phyloP scores from a whole-genome alignment of 2,113 vertebrate species.

The Felis chaus region DNA sequence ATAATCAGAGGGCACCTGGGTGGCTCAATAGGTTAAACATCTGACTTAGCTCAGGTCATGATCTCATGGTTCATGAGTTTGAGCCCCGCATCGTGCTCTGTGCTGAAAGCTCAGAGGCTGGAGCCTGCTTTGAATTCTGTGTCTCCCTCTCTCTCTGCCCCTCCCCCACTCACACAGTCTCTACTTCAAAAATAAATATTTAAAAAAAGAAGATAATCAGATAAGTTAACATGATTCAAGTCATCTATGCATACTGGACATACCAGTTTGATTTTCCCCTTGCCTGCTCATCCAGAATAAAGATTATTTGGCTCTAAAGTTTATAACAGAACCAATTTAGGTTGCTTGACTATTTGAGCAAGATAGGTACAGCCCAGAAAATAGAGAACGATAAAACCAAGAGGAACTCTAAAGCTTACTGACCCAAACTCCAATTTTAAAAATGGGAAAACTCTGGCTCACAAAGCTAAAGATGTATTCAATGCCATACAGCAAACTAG shows the following conservation, averaged over 20 bases:
- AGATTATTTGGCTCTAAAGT: slow-evolving; percentile 27
- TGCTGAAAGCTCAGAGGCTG: too few species aligned
- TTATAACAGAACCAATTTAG: slow-evolving; percentile 16
- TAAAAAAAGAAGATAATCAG: neutral
- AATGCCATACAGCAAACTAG: neutral
- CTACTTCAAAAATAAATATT: too few species aligned
- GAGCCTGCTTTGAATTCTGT: too few species aligned
- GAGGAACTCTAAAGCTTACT: neutral
- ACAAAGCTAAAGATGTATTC: neutral
- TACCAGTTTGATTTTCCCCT: neutral
- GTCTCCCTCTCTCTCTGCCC: too few species aligned
- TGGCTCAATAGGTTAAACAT: too few species aligned
- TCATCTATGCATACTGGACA: neutral
- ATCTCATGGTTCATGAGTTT: too few species aligned
- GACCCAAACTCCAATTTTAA: slow-evolving; percentile 15
- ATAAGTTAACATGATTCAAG: neutral
- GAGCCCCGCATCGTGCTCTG: too few species aligned
- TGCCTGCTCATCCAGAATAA: neutral
- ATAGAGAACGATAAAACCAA: neutral
- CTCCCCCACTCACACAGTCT: too few species aligned
- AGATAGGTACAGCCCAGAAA: slow-evolving; percentile 17
- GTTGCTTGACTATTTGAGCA: neutral
- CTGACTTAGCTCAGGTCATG: too few species aligned
- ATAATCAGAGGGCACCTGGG: neutral
- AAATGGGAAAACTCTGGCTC: slow-evolving; percentile 32